Evolutionary conservation across 2,888 invertebrate genomes (phyloP).

Genomic region (Lydus trimaculatus): DNA sequence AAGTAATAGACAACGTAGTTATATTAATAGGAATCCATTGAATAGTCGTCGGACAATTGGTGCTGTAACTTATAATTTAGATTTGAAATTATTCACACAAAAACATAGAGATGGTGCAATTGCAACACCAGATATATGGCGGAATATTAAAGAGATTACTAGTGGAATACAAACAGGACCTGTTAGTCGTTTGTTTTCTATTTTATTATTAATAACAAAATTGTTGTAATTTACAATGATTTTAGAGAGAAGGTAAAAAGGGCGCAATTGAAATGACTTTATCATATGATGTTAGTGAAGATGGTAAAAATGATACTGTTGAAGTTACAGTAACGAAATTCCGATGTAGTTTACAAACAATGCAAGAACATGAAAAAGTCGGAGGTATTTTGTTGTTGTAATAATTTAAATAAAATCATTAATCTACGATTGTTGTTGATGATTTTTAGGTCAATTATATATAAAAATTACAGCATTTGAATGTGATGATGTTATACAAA

Average conservation of each 20-base stretch:
- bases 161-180: conserved; percentile 66
- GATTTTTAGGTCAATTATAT: conserved; percentile 78
- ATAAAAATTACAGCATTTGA: conserved; percentile 80
- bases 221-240: conserved; percentile 31
- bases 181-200: conserved; percentile 55
- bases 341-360: conserved; percentile 73
- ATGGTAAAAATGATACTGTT: conserved; percentile 69
- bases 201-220: neutral
- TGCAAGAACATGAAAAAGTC: conserved; percentile 74
- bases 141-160: conserved; percentile 70
- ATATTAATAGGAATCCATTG: conserved; percentile 61
- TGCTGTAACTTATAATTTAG: conserved; percentile 73
- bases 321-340: conserved; percentile 70
- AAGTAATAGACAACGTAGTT: conserved; percentile 35
- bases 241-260: conserved; percentile 72
- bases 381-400: no score
- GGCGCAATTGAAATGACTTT: conserved; percentile 73
- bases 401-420: no score
- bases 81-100: conserved; percentile 69
- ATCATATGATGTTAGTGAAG: conserved; percentile 71
- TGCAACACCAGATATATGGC: conserved; percentile 76
- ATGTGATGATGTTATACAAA: conserved; percentile 62
- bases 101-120: conserved; percentile 68
- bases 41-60: conserved; percentile 73
- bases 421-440: no score